These are phyloP conservation scores for Esox lucius DNA, from an alignment of 2,797 vertebrate species.

Conservation along the genomic window DNA sequence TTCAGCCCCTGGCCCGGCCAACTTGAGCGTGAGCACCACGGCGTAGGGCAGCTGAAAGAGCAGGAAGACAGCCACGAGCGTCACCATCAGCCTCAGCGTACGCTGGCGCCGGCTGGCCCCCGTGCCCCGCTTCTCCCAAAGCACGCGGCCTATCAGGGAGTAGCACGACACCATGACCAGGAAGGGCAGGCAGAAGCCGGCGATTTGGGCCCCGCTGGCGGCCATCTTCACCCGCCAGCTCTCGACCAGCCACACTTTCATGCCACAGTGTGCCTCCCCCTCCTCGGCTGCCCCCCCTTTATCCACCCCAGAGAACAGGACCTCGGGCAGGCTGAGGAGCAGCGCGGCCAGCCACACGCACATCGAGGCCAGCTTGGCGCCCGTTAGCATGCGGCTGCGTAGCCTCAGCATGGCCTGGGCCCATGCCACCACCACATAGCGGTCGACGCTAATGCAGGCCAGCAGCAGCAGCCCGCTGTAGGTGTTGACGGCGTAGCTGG, in stretches of 20 bases:
- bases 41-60: slow-evolving; percentile 89
- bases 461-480: slow-evolving; percentile 88
- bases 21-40: slow-evolving; percentile 75
- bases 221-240: slow-evolving; percentile 63
- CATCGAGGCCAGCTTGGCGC: slow-evolving; percentile 58
- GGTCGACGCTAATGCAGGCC: slow-evolving; percentile 88
- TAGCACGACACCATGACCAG: slow-evolving; percentile 84
- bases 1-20: slow-evolving; percentile 53
- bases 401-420: slow-evolving; percentile 64
- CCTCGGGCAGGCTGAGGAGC: slow-evolving; percentile 82
- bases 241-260: slow-evolving; percentile 45
- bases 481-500: slow-evolving; percentile 83
- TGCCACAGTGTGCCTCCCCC: slow-evolving; percentile 56
- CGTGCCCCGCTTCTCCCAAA: slow-evolving; percentile 66
- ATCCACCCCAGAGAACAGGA: slow-evolving; percentile 70
- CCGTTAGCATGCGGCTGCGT: slow-evolving; percentile 51
- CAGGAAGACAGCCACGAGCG: slow-evolving; percentile 83
- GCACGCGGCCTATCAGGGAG: slow-evolving; percentile 68
- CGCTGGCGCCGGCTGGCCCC: slow-evolving; percentile 70
- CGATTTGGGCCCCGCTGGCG: slow-evolving; percentile 72
- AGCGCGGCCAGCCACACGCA: slow-evolving; percentile 75
- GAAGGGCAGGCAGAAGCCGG: slow-evolving; percentile 80
- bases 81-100: slow-evolving; percentile 81
- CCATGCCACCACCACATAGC: slow-evolving; percentile 83
- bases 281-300: background rate